A percentile compares a stretch with the other conserved stretches of the same genome.
Evolutionary conservation across 1,140 invertebrate genomes (phyloP).

Genomic region (Sinonovacula constricta): DNA sequence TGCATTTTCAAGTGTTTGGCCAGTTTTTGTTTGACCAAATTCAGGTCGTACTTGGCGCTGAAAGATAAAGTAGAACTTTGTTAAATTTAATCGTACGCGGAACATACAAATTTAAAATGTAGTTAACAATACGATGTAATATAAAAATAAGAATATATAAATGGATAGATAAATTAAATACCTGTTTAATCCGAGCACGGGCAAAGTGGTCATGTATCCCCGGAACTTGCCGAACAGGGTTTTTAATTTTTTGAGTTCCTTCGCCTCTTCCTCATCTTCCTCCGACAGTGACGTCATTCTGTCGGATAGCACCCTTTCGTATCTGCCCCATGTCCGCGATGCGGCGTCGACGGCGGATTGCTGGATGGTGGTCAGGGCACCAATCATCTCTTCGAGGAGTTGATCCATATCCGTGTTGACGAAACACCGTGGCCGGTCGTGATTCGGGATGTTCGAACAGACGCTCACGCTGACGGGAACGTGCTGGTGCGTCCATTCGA

Average conservation of each 20-base stretch:
- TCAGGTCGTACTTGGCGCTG: conserved; percentile 50
- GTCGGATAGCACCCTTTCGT: background rate
- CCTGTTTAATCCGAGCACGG: background rate
- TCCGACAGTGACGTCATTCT: too few species aligned
- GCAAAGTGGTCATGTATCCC: too few species aligned
- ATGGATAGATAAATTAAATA: conserved; percentile 2
- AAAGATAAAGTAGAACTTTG: background rate
- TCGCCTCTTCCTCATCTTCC: too few species aligned
- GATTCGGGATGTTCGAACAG: conserved; percentile 5
- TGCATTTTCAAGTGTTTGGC: conserved; percentile 20
- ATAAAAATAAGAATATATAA: conserved; percentile 30
- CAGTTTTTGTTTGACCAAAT: too few species aligned
- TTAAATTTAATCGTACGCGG: background rate
- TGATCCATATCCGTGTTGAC: conserved; percentile 1
- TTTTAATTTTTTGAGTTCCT: background rate
- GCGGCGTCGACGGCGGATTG: too few species aligned
- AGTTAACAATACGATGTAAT: conserved; percentile 17
- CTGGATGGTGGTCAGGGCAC: background rate
- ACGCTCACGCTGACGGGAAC: too few species aligned
- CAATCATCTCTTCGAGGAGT: conserved; percentile 2
- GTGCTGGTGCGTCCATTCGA: too few species aligned
- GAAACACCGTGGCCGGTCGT: conserved; percentile 12
- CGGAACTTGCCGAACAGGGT: background rate
- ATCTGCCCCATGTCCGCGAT: too few species aligned
- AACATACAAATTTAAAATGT: background rate